Evolutionary conservation across 2,888 invertebrate species (phyloP), one percentile per base, ranked within the genome.

Genomic region (Nemapogon koenigi): DNA sequence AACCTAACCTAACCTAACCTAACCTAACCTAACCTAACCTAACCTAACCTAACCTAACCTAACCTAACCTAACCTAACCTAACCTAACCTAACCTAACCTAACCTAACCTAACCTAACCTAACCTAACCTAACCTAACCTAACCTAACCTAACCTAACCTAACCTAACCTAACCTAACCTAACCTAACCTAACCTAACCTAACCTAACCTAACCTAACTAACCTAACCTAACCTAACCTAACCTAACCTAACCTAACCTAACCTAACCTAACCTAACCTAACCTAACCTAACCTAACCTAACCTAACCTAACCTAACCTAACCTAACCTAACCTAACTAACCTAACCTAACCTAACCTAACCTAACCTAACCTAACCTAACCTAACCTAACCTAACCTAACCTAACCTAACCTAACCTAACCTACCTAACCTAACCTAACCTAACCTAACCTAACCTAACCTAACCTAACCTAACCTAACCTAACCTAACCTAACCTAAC

Each of bases 221-320:
- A 38, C 38, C 38, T 38, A 38, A 38, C 38, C 38, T 38, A 38
- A 38, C 38, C 38, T 38, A 33, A 38, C 38, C 38, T 38, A 38
- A 38, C 38, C 38, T 38, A 38, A 38, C 38, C 38, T 38, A 38
- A 38, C 38, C 38, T 32, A 38, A 38, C 38, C 38, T 17, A 16
- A 27, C 28, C 33, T 18, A 33, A 33, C 33, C 33, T 33, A 33
- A 33, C 33, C 33, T 18, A 33, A 33, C 33, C 33, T 33, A 33
- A 33, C 33, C 33, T 18, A 33, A 33, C 33, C 33, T 18, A 33
- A 33, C 33, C 33, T 33, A 33, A 33, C 33, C 33, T 18, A 33
- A 33, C 33, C 33, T 33, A 33, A 33, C 33, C 33, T 33, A 33
- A 33, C 33, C 33, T 33, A 33, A 33, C 33, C 33, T 33, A 33